Base-by-base conservation (phyloP, 2,888 invertebrate genomes). In the Drosophila trichaetosa region DNA sequence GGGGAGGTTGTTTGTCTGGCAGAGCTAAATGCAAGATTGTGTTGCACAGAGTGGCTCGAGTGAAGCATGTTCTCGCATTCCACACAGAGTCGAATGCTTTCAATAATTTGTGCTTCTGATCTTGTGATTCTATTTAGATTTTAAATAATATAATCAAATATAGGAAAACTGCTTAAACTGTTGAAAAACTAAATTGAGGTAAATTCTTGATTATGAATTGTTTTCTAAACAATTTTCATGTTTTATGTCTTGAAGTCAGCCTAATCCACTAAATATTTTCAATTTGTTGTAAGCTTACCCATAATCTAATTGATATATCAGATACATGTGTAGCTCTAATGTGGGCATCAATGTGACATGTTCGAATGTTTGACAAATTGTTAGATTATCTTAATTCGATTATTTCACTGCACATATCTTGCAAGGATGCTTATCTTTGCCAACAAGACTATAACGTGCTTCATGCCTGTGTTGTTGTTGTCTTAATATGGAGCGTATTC, bases 11-110 rank as follows among this genome's bases (percentile, higher is more conserved):
- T 42, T 51, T 18, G 49, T 5, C 51, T 40, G 61, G 49, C 60
- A 62, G 60, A 52, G 27, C 58, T 66, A 69, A 81, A 69, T 54
- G 74, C 66, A 84, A 77, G 73, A 67, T 68, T 64, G 63, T 71
- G 72, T 80, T 80, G 54, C 27, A 27, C 27, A 46, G 24, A 48
- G 16, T 46, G 38, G 11, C 10, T 34, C 13, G 58, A 34, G 11
- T 51, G 49, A 16, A 27, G 42, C 57, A 56, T 63, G 33, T n/a
- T 60, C 5, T 24, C 52, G 64, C 36, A 57, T 48, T 64, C 64
- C 74, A 48, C 27, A 42, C n/a, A 21, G 33, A 21, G 27, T 24
- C 21, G n/a, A 57, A 61, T 56, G 63, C 40, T 63, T 63, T 60
- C 63, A 60, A 60, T 52, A 78, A 65, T 29, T 61, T 61, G 24